Evolutionary conservation across 2,797 vertebrate species (phyloP), one percentile per base, ranked within the genome.

Genomic region (Staurois parvus): DNA sequence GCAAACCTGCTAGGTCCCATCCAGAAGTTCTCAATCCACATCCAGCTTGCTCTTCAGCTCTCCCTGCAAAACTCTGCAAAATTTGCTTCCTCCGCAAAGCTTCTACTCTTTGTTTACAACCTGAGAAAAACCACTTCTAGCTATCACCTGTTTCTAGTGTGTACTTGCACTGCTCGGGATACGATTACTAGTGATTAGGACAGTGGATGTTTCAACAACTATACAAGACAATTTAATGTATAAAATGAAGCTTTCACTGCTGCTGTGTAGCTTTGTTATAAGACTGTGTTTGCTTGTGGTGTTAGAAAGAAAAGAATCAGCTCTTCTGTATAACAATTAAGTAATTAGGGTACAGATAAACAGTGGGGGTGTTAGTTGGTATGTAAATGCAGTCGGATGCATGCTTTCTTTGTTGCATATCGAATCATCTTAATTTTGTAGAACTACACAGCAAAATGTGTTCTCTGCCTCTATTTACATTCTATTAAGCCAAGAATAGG

Each of bases 281-380:
- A 76, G 64, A 11, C 45, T 76, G 62, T 81, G 32, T 81, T 75
- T 86, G 74, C 74, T 70, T 72, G 79, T 82, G 74, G 52, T 26
- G 28, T 72, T 82, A 67, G 48, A 82, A 81, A 72, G 45, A 86
- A 68, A 83, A 73, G 75, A 79, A 86, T 78, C 74, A 74, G 80
- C 80, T 78, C 67, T 78, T 86, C 80, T 79, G 80, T 83, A 67
- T 78, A 77, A 86, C 75, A 86, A 86, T 83, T 83, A 86, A 83
- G 80, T 86, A 86, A 86, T 86, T 83, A 86, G 75, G 85, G 85
- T 86, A 30, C 80, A 78, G 80, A 83, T 86, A 83, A 86, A 86
- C 80, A 86, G 52, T 83, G 75, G 85, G 85, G 85, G 79, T 86
- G 79, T 77, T 73, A 45, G 85, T 37, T 72, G 75, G 66, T 78